Base-by-base conservation (phyloP, 1,140 invertebrate species). In the Macrosteles quadrilineatus region DNA sequence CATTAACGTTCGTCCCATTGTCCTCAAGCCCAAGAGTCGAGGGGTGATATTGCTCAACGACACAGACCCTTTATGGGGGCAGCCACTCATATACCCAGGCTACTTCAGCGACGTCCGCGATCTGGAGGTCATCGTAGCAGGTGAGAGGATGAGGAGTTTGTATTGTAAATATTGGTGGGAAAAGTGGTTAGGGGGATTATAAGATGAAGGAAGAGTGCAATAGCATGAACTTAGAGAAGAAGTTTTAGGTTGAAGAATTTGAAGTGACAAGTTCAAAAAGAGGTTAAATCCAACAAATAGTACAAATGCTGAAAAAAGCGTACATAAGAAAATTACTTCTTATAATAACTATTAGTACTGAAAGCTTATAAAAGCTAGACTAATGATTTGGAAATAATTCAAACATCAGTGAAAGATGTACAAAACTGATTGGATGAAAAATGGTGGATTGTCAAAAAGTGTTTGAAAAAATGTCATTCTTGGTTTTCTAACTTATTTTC, bases 81-180 rank as follows among this genome's bases (percentile, higher is more conserved):
- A 84, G 72, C 89, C 89, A 0, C 76, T 84, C 12, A 83, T 90
- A 63, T 83, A 86, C 74, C 86, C 87, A n/a, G 83, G 83, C 68
- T 87, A 86, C 73, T 76, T 76, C 45, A 73, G 64, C 1, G 47
- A 73, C 25, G 63, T 73, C 23, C 55, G 63, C 11, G 75, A 76
- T 55, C 69, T 76, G 0, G 45, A 73, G 23, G 55, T 73, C 6
- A 67, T 76, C 21, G 67, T 76, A 12, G 71, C 74, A 71, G 75
- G 75, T 76, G 55, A 29, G 55, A 27, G 2, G 4, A 30, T 21
- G 63, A 36, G 23, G 2, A n/a, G 0, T 19, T 6, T 6, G 23
- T n/a, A 19, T 53, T 53, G 9, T 43, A 43, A 43, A 9, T 43
- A 43, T 43, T 43, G n/a, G 9, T 11, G 40, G n/a, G n/a, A n/a